Conservation (phyloP, 2,888 invertebrate genomes). For the Candidula unifasciata region DNA sequence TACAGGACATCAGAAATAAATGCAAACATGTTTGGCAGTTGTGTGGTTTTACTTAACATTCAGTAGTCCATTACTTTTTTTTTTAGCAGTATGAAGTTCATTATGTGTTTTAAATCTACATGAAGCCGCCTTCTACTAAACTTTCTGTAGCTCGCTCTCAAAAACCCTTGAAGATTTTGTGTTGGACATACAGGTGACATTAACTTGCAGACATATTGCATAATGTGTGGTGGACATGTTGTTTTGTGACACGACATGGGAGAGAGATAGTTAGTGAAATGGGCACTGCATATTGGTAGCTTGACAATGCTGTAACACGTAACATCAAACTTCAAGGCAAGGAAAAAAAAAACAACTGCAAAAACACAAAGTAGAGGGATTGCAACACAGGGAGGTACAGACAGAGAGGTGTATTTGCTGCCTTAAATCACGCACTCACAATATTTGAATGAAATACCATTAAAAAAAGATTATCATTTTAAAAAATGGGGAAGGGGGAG, state of each 20-base stretch:
- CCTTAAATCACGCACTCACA: constrained; percentile 35
- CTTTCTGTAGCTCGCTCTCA: no score
- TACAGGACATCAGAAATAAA: no score
- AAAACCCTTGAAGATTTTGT: no score
- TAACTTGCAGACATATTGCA: constrained; percentile 18
- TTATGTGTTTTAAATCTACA: no score
- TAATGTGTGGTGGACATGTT: neutral
- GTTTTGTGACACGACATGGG: neutral
- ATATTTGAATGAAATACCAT: neutral
- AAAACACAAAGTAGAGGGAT: neutral
- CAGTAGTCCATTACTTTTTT: no score
- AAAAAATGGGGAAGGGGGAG: neutral
- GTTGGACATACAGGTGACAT: no score
- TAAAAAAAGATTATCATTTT: neutral
- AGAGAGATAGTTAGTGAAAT: neutral
- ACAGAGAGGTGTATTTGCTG: constrained; percentile 21
- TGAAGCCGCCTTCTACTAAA: no score
- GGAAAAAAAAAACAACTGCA: neutral
- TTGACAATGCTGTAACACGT: constrained; percentile 32
- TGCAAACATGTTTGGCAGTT: no score
- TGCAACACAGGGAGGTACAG: neutral
- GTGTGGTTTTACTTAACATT: no score
- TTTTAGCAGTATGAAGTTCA: no score
- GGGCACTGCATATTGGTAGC: constrained; percentile 13
- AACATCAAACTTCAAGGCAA: neutral